Evolutionary conservation across 2,113 vertebrate genomes (phyloP).

Genomic region (Galeopterus variegatus): DNA sequence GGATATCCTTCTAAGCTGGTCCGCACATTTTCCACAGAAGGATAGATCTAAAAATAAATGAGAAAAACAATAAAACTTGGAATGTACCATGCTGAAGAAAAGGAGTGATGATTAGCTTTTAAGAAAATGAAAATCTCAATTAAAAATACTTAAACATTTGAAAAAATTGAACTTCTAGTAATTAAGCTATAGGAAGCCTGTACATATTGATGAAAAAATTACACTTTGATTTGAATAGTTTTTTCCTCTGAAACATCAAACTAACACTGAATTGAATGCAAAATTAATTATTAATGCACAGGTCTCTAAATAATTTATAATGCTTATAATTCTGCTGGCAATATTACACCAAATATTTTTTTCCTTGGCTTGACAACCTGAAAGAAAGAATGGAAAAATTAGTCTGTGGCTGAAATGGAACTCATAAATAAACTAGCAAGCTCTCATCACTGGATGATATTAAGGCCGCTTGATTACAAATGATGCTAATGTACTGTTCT

Average conservation of each 20-base stretch:
- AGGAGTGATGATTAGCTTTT: conserved; percentile 26
- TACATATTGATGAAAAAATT: not conserved
- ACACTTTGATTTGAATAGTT: not conserved
- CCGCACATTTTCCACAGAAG: conserved; percentile 97
- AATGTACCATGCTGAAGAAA: not conserved
- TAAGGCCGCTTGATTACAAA: accelerated
- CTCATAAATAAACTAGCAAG: not conserved
- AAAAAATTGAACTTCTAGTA: not conserved
- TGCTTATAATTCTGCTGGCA: not conserved
- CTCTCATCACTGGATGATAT: accelerated
- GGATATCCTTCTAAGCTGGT: conserved; percentile 98
- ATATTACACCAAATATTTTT: not conserved
- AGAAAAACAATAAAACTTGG: not conserved
- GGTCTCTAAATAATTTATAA: conserved; percentile 23
- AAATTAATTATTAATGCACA: conserved; percentile 9
- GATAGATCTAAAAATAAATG: conserved; percentile 93
- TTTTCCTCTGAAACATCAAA: conserved; percentile 60
- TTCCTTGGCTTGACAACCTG: not conserved
- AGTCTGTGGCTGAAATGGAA: not conserved
- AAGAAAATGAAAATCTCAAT: conserved; percentile 57
- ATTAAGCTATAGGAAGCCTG: not conserved
- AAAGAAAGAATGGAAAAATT: not conserved
- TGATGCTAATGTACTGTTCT: accelerated
- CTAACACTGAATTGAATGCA: conserved; percentile 16
- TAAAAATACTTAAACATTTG: not conserved